phyloP scores from a whole-genome alignment of 2,888 invertebrate species.

The Pristionchus japonicus region DNA sequence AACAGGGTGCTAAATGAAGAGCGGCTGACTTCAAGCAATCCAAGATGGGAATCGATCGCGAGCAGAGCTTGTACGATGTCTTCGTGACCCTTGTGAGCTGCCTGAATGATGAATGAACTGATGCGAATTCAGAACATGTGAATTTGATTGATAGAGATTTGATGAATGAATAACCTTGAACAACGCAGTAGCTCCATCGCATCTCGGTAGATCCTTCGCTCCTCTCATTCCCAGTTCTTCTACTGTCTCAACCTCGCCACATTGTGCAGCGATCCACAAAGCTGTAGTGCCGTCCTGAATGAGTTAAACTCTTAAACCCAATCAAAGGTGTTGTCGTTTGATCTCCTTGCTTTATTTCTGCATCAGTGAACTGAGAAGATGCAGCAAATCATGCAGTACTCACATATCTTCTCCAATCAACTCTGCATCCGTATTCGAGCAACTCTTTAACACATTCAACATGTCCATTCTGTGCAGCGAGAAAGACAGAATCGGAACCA shows the following conservation, averaged over 20 bases:
- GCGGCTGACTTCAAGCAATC: too few species aligned
- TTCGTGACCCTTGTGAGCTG: slow-evolving; percentile 91
- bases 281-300: slow-evolving; percentile 81
- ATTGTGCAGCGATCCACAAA: slow-evolving; percentile 94
- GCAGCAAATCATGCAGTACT: not conserved
- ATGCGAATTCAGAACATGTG: not conserved
- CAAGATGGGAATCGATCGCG: slow-evolving; percentile 47
- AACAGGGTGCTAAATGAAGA: too few species aligned
- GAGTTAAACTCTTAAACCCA: not conserved
- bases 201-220: slow-evolving; percentile 79
- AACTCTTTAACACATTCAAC: slow-evolving; percentile 85
- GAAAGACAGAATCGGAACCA: slow-evolving; percentile 81
- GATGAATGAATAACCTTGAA: too few species aligned
- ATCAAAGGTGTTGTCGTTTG: too few species aligned
- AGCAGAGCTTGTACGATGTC: slow-evolving; percentile 88
- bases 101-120: not conserved
- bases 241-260: slow-evolving; percentile 86
- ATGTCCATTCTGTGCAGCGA: slow-evolving; percentile 94
- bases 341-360: too few species aligned
- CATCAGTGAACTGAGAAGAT: too few species aligned
- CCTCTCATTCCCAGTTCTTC: slow-evolving; percentile 85
- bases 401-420: slow-evolving; percentile 69
- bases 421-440: slow-evolving; percentile 83
- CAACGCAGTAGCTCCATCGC: slow-evolving; percentile 93
- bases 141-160: too few species aligned